Conservation (phyloP, 30 jellyfish, hydroid and myxozoan genomes). For the Aurelia sp. region DNA sequence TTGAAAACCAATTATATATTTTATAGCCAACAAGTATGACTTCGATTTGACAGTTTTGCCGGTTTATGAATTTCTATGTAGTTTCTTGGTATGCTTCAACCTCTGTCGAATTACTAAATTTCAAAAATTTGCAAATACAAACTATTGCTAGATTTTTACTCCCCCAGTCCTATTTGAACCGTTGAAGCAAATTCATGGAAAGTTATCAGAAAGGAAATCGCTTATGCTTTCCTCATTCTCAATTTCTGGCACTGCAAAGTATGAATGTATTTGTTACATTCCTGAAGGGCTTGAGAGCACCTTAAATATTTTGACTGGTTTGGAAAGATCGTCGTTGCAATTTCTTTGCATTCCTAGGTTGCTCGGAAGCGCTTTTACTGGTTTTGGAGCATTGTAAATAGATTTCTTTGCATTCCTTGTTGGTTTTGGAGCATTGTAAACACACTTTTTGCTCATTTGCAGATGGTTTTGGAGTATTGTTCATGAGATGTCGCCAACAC, state of each 20-base stretch:
- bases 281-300: not conserved
- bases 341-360: not conserved
- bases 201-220: no score
- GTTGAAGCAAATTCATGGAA: no score
- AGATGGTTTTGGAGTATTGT: constrained; percentile 96
- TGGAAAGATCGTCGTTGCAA: not conserved
- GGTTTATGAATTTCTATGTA: no score
- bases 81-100: no score
- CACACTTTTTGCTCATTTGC: not conserved
- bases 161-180: no score
- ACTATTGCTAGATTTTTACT: no score
- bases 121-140: no score
- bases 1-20: not conserved
- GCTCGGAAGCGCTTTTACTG: not conserved
- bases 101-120: no score
- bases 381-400: not conserved
- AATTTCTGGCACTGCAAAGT: no score
- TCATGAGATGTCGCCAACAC: constrained; percentile 79
- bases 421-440: not conserved
- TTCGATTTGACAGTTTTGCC: no score
- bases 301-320: not conserved
- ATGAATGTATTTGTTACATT: not conserved
- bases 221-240: no score
- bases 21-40: no score
- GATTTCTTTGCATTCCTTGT: not conserved